phyloP scores from a whole-genome alignment of 2,113 vertebrate genomes.

The Python bivittatus region DNA sequence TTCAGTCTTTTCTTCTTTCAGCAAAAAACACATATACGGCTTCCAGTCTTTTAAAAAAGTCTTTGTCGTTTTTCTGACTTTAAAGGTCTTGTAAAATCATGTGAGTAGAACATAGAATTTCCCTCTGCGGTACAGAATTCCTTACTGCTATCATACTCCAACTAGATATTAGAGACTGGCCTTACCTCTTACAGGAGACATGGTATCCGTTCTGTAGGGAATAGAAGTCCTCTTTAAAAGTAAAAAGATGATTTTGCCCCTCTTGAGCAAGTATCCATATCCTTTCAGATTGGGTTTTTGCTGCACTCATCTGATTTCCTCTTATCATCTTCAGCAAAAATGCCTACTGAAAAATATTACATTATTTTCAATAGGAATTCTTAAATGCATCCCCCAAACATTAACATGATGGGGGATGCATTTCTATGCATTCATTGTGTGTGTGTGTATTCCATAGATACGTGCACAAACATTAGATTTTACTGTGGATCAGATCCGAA shows the following conservation, averaged over 20 bases:
- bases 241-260: background rate
- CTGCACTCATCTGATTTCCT: background rate
- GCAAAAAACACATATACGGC: background rate
- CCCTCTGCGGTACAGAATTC: no score
- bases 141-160: background rate
- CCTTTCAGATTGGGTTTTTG: background rate
- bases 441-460: no score
- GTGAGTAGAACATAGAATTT: background rate
- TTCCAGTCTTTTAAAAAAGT: background rate
- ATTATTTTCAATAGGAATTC: background rate
- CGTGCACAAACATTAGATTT: background rate
- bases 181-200: background rate
- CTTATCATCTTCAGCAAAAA: background rate
- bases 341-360: background rate
- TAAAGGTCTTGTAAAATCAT: background rate
- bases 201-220: background rate
- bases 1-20: background rate
- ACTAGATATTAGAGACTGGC: background rate
- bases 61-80: background rate
- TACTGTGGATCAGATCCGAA: background rate
- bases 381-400: background rate
- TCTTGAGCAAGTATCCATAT: background rate
- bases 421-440: background rate
- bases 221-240: background rate
- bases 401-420: background rate